Percentiles rank a stretch among this genome's conserved stretches.
Evolutionary conservation across 2,888 invertebrate genomes (phyloP).

Genomic region (Hanleya hanleyi): DNA sequence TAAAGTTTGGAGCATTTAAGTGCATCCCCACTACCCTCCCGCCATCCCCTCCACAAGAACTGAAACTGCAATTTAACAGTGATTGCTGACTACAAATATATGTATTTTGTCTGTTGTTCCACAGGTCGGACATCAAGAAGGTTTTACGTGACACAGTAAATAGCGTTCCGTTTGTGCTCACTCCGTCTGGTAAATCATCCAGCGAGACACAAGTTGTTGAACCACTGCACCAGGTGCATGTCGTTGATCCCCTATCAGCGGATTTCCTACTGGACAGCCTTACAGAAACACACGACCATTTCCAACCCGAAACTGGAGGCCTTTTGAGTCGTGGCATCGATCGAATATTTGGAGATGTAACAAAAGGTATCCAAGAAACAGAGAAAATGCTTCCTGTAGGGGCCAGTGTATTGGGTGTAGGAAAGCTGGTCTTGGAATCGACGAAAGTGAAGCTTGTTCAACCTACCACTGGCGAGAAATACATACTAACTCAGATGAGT

Average conservation of each 20-base stretch:
- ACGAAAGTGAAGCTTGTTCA: slow-evolving; percentile 80
- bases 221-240: slow-evolving; percentile 79
- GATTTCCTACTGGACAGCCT: slow-evolving; percentile 81
- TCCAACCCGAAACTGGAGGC: slow-evolving; percentile 84
- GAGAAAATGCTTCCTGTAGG: slow-evolving; percentile 90
- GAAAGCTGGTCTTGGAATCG: slow-evolving; percentile 82
- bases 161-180: slow-evolving; percentile 86
- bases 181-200: slow-evolving; percentile 12
- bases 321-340: slow-evolving; percentile 89
- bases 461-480: slow-evolving; percentile 81
- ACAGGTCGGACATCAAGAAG: slow-evolving; percentile 84
- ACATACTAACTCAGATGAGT: slow-evolving; percentile 87
- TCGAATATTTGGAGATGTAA: slow-evolving; percentile 86
- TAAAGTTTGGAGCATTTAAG: too few relatives aligned
- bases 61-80: too few relatives aligned
- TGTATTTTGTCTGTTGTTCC: too few relatives aligned
- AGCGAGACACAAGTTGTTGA: slow-evolving; percentile 10
- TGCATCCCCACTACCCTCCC: too few relatives aligned
- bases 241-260: slow-evolving; percentile 81
- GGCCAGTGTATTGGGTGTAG: slow-evolving; percentile 85
- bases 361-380: slow-evolving; percentile 88
- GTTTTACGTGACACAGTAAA: slow-evolving; percentile 86
- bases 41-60: too few relatives aligned
- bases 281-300: slow-evolving; percentile 88
- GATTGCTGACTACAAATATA: too few relatives aligned